phyloP scores from a whole-genome alignment of 2,797 vertebrate species.

The Natrix natrix region DNA sequence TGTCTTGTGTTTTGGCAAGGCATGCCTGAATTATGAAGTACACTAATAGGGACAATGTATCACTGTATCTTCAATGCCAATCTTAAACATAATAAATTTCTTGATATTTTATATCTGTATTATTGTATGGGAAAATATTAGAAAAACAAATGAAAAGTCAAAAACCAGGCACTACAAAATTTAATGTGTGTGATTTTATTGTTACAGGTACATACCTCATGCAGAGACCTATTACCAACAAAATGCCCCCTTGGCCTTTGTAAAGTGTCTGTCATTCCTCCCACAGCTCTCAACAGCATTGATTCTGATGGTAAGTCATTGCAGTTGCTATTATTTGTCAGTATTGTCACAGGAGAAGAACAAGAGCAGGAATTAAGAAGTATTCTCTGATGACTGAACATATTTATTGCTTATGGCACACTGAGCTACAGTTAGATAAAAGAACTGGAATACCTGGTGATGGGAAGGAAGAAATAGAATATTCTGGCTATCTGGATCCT shows the following conservation, averaged over 20 bases:
- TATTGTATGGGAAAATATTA: neutral
- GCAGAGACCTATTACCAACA: constrained; percentile 85
- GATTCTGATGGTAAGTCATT: constrained; percentile 89
- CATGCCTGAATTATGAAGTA: neutral
- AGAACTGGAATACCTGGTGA: neutral
- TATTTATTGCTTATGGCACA: neutral
- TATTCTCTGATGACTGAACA: neutral
- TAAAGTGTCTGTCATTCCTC: constrained; percentile 95
- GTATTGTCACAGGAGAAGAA: neutral
- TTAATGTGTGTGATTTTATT: neutral
- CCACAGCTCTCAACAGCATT: constrained; percentile 95
- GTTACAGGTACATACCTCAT: constrained; percentile 86
- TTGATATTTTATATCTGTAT: neutral
- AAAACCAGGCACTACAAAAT: neutral
- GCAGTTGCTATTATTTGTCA: neutral
- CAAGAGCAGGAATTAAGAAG: neutral
- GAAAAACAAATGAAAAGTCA: neutral
- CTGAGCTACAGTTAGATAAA: neutral
- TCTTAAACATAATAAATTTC: neutral
- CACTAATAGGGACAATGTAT: neutral
- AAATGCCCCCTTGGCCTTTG: constrained; percentile 94
- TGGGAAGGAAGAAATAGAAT: neutral
- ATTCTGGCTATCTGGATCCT: neutral
- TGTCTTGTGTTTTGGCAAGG: neutral
- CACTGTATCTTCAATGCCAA: neutral